Evolutionary conservation across 2,113 vertebrate species (phyloP).

Genomic region (Seriola aureovittata): DNA sequence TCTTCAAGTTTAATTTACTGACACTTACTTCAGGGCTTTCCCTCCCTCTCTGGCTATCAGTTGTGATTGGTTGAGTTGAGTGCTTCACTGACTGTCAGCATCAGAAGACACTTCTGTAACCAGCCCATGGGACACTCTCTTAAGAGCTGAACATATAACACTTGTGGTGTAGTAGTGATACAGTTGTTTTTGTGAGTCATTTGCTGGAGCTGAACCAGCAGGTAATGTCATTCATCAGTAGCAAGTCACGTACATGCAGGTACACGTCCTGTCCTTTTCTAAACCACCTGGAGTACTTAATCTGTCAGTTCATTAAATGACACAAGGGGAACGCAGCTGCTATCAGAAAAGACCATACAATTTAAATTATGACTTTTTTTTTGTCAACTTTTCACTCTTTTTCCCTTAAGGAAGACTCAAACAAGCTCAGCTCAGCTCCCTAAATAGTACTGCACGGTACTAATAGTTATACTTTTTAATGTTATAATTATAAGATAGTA

Average conservation of each 20-base stretch:
- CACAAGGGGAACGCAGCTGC: background rate
- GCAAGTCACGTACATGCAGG: slow-evolving; percentile 14
- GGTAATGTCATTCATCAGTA: background rate
- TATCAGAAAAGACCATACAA: background rate
- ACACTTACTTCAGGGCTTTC: background rate
- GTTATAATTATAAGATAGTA: background rate
- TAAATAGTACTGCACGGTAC: too few relatives aligned
- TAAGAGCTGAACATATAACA: background rate
- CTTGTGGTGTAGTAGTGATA: background rate
- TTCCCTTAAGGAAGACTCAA: background rate
- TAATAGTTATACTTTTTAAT: too few relatives aligned
- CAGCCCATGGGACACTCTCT: background rate
- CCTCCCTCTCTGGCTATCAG: background rate
- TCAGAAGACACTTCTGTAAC: background rate
- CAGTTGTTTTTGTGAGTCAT: background rate
- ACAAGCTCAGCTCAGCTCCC: background rate
- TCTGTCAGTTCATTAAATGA: background rate
- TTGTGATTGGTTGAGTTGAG: slow-evolving; percentile 14
- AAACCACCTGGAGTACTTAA: background rate
- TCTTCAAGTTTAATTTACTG: background rate
- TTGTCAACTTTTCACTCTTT: background rate
- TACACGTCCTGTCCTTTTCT: slow-evolving; percentile 10
- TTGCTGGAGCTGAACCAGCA: background rate
- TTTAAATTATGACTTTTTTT: background rate
- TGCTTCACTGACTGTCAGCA: background rate